Percentiles rank a stretch among this genome's conserved stretches.
Evolutionary conservation across 2,113 vertebrate species (phyloP).

Genomic region (Zosterops lateralis): DNA sequence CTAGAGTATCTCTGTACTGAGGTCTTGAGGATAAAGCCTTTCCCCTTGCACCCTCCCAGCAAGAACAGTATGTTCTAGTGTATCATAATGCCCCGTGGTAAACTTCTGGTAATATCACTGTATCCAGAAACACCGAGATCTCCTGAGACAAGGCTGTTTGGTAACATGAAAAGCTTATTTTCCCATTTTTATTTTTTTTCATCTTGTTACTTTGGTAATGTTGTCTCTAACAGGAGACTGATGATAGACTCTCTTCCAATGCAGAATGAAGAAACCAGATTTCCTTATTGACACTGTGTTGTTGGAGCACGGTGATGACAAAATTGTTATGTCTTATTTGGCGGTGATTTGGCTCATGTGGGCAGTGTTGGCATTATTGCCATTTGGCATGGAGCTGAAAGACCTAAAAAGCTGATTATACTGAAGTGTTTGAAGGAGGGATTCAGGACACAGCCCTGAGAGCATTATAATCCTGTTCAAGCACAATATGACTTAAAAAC

Average conservation of each 20-base stretch:
- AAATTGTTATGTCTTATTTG: not conserved
- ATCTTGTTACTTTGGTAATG: not conserved
- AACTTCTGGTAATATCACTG: not conserved
- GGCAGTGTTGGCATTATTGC: not conserved
- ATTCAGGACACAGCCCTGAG: conserved; percentile 2
- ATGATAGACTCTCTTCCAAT: not conserved
- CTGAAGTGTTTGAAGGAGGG: conserved; percentile 12
- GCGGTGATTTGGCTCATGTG: not conserved
- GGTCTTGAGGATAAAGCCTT: not conserved
- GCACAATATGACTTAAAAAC: conserved; percentile 35
- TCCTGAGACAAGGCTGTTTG: not conserved
- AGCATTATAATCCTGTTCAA: conserved; percentile 43
- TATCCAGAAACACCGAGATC: not conserved
- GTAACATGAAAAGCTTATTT: not conserved
- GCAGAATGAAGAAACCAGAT: not conserved
- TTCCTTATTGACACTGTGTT: not conserved
- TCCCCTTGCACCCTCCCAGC: not conserved
- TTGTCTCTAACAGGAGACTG: not conserved
- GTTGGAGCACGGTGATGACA: not conserved
- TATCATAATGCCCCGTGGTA: not conserved
- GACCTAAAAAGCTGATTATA: conserved; percentile 50
- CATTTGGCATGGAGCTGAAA: conserved; percentile 25
- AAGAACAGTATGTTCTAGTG: not conserved
- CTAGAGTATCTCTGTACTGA: not conserved
- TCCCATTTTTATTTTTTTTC: not conserved